Evolutionary conservation across 2,797 vertebrate genomes (phyloP).

Genomic region (Nyctibius grandis): DNA sequence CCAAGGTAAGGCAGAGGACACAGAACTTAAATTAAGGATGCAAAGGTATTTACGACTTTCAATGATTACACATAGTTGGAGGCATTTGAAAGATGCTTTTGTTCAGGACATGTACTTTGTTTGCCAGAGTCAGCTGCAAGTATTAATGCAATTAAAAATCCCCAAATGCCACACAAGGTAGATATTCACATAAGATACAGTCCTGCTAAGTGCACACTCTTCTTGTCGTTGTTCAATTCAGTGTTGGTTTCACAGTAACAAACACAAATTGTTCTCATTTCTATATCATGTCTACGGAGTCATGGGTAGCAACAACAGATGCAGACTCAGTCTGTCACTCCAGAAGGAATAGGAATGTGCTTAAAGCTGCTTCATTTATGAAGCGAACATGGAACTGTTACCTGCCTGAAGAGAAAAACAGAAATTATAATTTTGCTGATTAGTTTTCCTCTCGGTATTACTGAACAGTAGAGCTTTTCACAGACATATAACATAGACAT

Average conservation of each 20-base stretch:
- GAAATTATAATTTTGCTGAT: background rate
- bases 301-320: conserved; percentile 75
- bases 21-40: conserved; percentile 64
- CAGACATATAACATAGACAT: background rate
- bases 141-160: conserved; percentile 54
- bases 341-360: conserved; percentile 78
- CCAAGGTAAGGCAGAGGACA: conserved; percentile 25
- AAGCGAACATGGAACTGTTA: conserved; percentile 81
- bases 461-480: background rate
- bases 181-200: conserved; percentile 49
- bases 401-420: conserved; percentile 67
- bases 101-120: conserved; percentile 14
- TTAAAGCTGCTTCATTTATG: conserved; percentile 81
- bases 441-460: background rate
- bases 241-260: conserved; percentile 72
- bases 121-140: conserved; percentile 35
- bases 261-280: conserved; percentile 69
- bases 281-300: conserved; percentile 71
- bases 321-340: conserved; percentile 79
- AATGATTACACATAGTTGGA: conserved; percentile 46
- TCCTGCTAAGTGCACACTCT: conserved; percentile 67
- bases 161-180: conserved; percentile 51
- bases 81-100: conserved; percentile 46
- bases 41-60: conserved; percentile 49
- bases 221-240: conserved; percentile 67